Base-by-base conservation (phyloP, 2,888 invertebrate genomes). In the Meganola albula region DNA sequence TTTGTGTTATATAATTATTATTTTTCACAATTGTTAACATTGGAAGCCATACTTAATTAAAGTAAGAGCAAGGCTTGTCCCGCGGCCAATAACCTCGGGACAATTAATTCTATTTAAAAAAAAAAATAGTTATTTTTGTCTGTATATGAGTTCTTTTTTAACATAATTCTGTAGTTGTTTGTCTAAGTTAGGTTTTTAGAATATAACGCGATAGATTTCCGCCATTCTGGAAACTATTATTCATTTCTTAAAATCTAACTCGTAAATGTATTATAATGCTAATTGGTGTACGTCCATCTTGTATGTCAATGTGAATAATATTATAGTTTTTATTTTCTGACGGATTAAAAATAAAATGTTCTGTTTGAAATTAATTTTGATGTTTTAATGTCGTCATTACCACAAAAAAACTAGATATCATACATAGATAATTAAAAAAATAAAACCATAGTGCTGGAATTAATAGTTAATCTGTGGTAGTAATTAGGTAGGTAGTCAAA, bases 271-370 rank as follows among this genome's bases (percentile, higher is more conserved):
- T 73, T 70, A 62, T 76, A 72, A 74, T 74, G 77, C 78, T 83
- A 74, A 73, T 80, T 82, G 83, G 82, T 84, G 84, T 84, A 82
- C 84, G 82, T 82, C 82, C 84, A 84, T 74, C 76, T 64, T 83
- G 80, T 83, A 83, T 84, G 80, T 84, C 82, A 79, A 77, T 79
- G 84, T 85, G 82, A 82, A 83, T 75, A 76, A 75, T 66, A 68
- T 74, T 76, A 61, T 63, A 59, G 61, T 53, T 59, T 57, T 77
- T 79, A 73, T 78, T 80, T 72, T 78, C 74, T 80, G 74, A 83
- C 82, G 84, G 80, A 83, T 84, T 82, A 79, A 82, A 78, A 84
- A 85, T 85, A 83, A 85, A 85, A 84, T 85, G 85, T 85, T 85
- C 84, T 85, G 84, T 85, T 85, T 85, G 77, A 75, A 80, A 79